Conservation (phyloP, 2,113 vertebrate genomes). For the Oceanodroma tethys region DNA sequence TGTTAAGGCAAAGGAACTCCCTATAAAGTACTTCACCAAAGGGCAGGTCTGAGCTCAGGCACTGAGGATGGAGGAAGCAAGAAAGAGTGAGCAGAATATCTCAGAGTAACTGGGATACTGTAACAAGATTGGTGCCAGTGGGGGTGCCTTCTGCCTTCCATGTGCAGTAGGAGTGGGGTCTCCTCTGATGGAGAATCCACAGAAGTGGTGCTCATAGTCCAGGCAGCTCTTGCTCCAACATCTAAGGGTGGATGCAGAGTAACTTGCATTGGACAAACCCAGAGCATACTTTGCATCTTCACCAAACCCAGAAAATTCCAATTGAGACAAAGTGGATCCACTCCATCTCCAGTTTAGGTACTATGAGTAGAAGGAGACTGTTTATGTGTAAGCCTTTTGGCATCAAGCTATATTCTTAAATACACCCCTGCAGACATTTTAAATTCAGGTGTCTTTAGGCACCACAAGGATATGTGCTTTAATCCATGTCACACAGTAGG, state of each 20-base stretch:
- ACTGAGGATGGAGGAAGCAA: neutral
- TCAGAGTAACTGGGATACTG: neutral
- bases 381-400: neutral
- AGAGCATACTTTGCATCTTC: neutral
- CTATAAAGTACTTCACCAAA: neutral
- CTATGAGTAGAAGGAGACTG: neutral
- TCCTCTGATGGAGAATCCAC: neutral
- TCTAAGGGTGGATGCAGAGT: neutral
- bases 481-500: neutral
- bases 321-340: neutral
- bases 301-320: neutral
- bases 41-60: neutral
- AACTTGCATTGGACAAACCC: neutral
- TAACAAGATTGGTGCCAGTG: neutral
- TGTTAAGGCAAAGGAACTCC: neutral
- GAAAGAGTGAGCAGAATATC: neutral
- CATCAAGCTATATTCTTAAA: neutral
- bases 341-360: neutral
- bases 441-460: neutral
- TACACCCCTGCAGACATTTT: neutral
- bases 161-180: neutral
- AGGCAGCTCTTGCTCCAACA: neutral
- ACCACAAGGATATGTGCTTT: neutral
- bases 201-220: neutral
- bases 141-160: neutral